phyloP scores from a whole-genome alignment of 2,888 invertebrate species.

The Erannis defoliaria region DNA sequence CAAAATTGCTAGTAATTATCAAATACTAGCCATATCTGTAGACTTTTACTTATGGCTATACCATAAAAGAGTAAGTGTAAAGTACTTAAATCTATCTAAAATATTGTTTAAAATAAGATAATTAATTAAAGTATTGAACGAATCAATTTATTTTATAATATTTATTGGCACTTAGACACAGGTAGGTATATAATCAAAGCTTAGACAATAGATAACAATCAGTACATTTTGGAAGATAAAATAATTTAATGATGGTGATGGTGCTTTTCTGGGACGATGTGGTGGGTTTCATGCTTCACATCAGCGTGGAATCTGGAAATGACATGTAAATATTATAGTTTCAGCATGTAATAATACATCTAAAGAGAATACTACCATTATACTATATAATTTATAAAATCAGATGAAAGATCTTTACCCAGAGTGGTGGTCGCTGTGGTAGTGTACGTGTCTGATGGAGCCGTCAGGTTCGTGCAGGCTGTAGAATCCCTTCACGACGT shows the following conservation, averaged over 20 bases:
- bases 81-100: no score
- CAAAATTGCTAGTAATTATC: no score
- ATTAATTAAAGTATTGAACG: no score
- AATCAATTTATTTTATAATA: not conserved
- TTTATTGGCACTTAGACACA: no score
- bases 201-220: conserved; percentile 13
- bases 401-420: conserved; percentile 47
- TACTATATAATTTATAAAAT: not conserved
- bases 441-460: conserved; percentile 41
- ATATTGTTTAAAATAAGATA: no score
- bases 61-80: no score
- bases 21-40: no score
- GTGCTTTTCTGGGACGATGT: conserved; percentile 41
- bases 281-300: conserved; percentile 53
- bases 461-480: conserved; percentile 44
- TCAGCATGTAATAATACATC: not conserved
- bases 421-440: conserved; percentile 42
- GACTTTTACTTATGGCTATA: no score
- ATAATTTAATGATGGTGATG: conserved; percentile 18
- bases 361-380: no score
- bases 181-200: no score
- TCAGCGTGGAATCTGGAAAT: conserved; percentile 54
- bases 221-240: not conserved
- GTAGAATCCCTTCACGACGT: conserved; percentile 52
- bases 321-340: not conserved